Conservation (phyloP, 2,888 invertebrate species). For the Acanthosepion esculentum region DNA sequence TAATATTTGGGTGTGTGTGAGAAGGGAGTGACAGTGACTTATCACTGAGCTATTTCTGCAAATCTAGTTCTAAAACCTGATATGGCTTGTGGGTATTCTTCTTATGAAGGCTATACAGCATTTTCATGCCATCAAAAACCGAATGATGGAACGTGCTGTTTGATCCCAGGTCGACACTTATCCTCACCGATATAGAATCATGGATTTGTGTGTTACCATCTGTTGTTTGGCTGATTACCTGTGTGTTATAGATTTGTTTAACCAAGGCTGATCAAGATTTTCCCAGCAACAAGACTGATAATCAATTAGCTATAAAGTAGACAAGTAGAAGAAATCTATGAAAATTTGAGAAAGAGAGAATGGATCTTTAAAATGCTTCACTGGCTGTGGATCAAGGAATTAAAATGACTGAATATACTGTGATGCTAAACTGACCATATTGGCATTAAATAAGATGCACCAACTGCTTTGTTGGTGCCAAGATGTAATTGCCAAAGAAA, state of each 20-base stretch:
- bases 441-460: constrained; percentile 17
- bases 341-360: background rate
- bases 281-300: background rate
- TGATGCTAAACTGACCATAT: background rate
- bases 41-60: background rate
- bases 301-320: background rate
- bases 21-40: background rate
- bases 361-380: constrained; percentile 7
- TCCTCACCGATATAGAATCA: background rate
- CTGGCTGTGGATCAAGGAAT: constrained; percentile 33
- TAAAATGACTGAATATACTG: background rate
- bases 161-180: background rate
- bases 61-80: background rate
- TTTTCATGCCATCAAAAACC: background rate
- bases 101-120: background rate
- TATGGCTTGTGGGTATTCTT: background rate
- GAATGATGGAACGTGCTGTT: background rate
- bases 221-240: background rate
- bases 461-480: constrained; percentile 18
- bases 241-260: background rate
- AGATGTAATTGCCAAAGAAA: constrained; percentile 22
- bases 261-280: constrained; percentile 16
- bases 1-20: background rate
- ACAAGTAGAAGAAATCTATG: background rate
- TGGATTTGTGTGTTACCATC: background rate